Evolutionary conservation across 2,113 vertebrate species (phyloP).

Genomic region (Irena cyanogastra): DNA sequence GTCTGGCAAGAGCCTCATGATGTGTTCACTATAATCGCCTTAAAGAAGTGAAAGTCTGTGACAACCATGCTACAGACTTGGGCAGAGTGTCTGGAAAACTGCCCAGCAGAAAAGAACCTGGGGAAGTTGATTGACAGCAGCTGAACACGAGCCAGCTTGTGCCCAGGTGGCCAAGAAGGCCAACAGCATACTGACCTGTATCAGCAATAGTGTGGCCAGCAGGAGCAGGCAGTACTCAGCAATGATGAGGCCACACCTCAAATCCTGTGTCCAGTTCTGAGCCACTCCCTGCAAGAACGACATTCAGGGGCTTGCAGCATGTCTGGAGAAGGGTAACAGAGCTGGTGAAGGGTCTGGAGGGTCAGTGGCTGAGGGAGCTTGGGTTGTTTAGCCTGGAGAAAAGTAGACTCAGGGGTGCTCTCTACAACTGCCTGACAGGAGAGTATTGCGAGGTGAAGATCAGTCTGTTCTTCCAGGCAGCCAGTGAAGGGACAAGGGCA

Average conservation of each 20-base stretch:
- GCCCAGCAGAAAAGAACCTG: background rate
- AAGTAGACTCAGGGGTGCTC: background rate
- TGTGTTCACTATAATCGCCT: background rate
- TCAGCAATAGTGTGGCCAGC: background rate
- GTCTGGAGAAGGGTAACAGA: background rate
- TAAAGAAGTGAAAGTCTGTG: background rate
- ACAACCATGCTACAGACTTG: background rate
- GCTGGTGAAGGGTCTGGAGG: background rate
- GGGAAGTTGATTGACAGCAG: background rate
- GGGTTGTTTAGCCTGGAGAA: background rate
- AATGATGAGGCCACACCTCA: background rate
- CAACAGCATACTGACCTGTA: fast-evolving
- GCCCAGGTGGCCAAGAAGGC: background rate
- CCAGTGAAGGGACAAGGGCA: background rate
- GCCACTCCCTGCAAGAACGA: background rate
- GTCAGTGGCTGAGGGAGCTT: background rate
- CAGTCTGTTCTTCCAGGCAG: background rate
- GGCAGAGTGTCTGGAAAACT: background rate
- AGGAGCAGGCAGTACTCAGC: fast-evolving
- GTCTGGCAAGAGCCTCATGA: background rate
- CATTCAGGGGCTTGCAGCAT: fast-evolving
- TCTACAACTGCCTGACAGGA: background rate
- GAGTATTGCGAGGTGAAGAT: background rate
- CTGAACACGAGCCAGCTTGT: background rate
- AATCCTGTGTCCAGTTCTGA: background rate